Base-by-base conservation (phyloP, 2,888 invertebrate genomes). In the Panorpa germanica region DNA sequence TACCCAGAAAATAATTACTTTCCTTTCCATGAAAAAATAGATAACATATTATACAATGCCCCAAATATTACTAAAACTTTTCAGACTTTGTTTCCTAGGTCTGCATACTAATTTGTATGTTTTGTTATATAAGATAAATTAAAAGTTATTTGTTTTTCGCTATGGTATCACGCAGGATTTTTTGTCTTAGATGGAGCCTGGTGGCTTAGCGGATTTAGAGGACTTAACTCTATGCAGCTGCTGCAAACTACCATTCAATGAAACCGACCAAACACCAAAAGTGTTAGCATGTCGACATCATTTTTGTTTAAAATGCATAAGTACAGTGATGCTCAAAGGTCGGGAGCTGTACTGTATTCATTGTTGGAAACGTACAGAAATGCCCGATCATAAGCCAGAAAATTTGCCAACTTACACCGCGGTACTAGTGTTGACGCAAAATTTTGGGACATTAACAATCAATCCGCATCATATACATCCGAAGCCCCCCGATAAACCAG, bases 181-280 rank as follows among this genome's bases (percentile, higher is more conserved):
- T n/a, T n/a, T n/a, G n/a, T 36, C 28, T 27, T 43, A 59, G 56
- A 63, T 68, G 65, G 67, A 68, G 58, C 59, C 62, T 52, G 56
- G 59, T 42, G 59, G 65, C 48, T 58, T 65, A 48, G 65, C 66
- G 44, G 71, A 74, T 53, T 61, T 75, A 50, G 75, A 75, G 55
- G 74, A 74, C 57, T 59, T 76, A 51, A 70, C 72, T 51, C 57
- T 70, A 45, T 74, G 81, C 63, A 70, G 72, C 46, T 71, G 66
- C 49, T 76, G 76, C 61, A 71, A 72, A 55, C 65, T 69, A 50
- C 67, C 70, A 50, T 76, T 73, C 59, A 75, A 75, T 54, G 72
- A 74, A 43, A 59, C 60, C 37, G 74, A 75, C 50, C 69, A 70
- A 47, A 63, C 67, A 47, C 76, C 76, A 37, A 76, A 77, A 52